phyloP scores from a whole-genome alignment of 2,113 vertebrate species.

The Vireo altiloquus region DNA sequence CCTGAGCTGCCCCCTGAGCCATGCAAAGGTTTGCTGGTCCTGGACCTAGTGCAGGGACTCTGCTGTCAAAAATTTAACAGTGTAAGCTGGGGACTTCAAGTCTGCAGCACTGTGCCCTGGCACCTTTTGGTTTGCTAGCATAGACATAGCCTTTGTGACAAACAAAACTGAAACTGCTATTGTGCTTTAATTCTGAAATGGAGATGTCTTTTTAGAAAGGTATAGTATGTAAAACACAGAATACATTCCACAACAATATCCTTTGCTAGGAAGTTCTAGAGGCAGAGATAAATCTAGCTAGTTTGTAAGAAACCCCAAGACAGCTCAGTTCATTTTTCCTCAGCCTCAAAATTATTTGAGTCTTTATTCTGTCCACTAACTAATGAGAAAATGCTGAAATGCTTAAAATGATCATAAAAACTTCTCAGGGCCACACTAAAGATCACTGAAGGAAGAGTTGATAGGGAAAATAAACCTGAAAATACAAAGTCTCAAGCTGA shows the following conservation, averaged over 20 bases:
- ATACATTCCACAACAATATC: background rate
- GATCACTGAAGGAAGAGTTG: background rate
- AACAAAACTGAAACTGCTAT: background rate
- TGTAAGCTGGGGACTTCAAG: background rate
- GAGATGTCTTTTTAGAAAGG: background rate
- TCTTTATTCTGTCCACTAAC: background rate
- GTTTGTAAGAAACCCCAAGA: background rate
- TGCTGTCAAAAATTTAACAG: background rate
- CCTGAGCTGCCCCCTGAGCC: background rate
- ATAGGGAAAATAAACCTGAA: background rate
- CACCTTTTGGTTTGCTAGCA: background rate
- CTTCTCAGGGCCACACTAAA: background rate
- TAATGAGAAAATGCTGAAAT: background rate
- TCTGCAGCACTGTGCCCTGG: background rate
- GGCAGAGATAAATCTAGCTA: background rate
- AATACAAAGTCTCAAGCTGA: background rate
- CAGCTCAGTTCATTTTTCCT: background rate
- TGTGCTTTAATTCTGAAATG: background rate
- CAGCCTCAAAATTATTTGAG: background rate
- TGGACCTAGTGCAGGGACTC: background rate
- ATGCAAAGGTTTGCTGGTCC: background rate
- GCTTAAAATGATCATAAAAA: background rate
- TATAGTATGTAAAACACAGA: background rate
- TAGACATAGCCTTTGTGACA: accelerated
- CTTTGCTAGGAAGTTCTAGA: background rate